phyloP scores from a whole-genome alignment of 2,113 vertebrate species.

The Callospermophilus lateralis region DNA sequence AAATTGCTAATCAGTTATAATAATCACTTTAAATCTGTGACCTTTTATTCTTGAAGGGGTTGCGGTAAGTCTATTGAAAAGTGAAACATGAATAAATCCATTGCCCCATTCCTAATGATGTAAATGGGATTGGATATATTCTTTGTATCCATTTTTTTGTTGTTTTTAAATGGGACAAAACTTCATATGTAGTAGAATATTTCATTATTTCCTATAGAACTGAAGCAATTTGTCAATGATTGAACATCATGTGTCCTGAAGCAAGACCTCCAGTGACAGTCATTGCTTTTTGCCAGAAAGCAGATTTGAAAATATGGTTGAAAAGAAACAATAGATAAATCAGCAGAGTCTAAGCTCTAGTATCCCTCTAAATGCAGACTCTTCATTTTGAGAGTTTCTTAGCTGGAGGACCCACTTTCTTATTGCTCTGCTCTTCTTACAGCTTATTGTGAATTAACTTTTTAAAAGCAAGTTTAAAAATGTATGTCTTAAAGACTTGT shows the following conservation, averaged over 20 bases:
- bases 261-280: not conserved
- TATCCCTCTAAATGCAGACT: not conserved
- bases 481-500: not conserved
- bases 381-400: not conserved
- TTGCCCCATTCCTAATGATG: not conserved
- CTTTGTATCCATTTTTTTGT: not conserved
- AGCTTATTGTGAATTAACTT: not conserved
- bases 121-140: not conserved
- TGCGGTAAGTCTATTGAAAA: conserved; percentile 87
- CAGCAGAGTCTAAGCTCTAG: not conserved
- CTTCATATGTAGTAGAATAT: not conserved
- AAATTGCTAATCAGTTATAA: conserved; percentile 74
- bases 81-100: conserved; percentile 15
- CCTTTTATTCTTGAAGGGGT: conserved; percentile 85
- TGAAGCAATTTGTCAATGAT: not conserved
- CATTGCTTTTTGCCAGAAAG: not conserved
- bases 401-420: not conserved
- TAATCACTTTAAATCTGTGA: conserved; percentile 87
- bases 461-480: not conserved
- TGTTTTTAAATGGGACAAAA: not conserved
- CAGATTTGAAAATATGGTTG: not conserved
- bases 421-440: not conserved
- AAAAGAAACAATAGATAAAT: not conserved
- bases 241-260: not conserved
- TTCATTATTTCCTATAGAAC: not conserved